Evolutionary conservation across 1,140 invertebrate genomes (phyloP).

Genomic region (Camponotus pennsylvanicus): DNA sequence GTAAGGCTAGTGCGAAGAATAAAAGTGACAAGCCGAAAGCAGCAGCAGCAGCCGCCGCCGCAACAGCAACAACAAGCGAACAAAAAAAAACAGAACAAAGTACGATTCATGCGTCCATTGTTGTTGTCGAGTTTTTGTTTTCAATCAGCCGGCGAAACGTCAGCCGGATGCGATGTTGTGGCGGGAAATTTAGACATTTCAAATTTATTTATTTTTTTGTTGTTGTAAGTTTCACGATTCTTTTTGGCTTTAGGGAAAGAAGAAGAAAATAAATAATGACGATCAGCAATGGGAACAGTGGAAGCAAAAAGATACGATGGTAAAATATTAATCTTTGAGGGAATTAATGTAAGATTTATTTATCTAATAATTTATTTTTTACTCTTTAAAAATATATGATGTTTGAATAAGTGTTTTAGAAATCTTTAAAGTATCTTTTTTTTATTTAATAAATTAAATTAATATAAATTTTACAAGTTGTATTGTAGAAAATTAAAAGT

Average conservation of each 20-base stretch:
- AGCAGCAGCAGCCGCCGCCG: constrained; percentile 75
- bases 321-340: constrained; percentile 65
- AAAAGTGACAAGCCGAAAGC: constrained; percentile 79
- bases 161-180: constrained; percentile 34
- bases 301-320: constrained; percentile 85
- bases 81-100: constrained; percentile 82
- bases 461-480: background rate
- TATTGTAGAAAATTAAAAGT: constrained; percentile 10
- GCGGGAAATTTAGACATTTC: constrained; percentile 71
- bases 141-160: constrained; percentile 64
- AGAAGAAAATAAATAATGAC: constrained; percentile 79
- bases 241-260: constrained; percentile 67
- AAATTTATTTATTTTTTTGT: constrained; percentile 4
- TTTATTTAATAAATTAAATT: background rate
- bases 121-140: constrained; percentile 71
- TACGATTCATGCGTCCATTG: constrained; percentile 63
- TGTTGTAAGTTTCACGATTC: background rate
- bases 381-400: background rate
- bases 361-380: constrained; percentile 13
- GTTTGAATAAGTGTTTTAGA: background rate
- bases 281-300: constrained; percentile 86
- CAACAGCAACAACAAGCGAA: constrained; percentile 80
- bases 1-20: constrained; percentile 75
- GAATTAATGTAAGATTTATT: constrained; percentile 19
- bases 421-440: background rate